Evolutionary conservation across 2,888 invertebrate genomes (phyloP), one percentile per base, ranked within the genome.

Genomic region (Chymomyza fuscimana): DNA sequence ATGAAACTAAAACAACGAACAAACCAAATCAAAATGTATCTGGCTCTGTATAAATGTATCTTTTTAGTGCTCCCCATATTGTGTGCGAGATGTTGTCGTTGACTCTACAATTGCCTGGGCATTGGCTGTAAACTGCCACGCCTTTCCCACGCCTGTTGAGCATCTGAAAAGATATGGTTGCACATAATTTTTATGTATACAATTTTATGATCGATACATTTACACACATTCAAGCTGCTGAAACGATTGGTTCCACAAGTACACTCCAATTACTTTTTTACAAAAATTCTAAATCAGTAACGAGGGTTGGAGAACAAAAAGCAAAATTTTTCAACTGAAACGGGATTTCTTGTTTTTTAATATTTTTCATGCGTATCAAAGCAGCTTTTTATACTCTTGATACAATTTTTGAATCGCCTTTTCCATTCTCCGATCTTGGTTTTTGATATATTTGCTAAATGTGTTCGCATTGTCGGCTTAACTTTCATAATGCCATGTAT

Each of bases 41-140:
- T 69, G 69, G 73, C 70, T 76, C 66, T 69, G 56, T 62, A 65
- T 70, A 67, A 67, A 70, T 79, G 59, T 73, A 76, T 61, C 67
- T 73, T 82, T 46, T 78, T 80, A 82, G 78, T 72, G 56, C 76
- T 12, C 40, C 40, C 68, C 80, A 82, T 67, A 75, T 72, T 74
- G 71, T 61, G 74, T 67, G 25, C 2, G 70, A 69, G 63, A 67
- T 29, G 60, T 16, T 56, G 54, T 61, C 51, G 51, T 32, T 67
- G 32, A 7, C 40, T 6, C 40, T 19, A 32, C 73, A 78, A 78
- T 76, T 79, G 67, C 58, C 69, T 46, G 12, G 67, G 51, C 46
- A 62, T 25, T 52, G 56, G 29, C 56, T 61, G 67, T 67, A 67
- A 56, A 32, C 32, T 25, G 50, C 52, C 60, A 29, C 64, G 63